Percentiles rank a stretch among this genome's conserved stretches.
Conservation (phyloP, 64 coral and sea anemone species). For the Acropora tenuis region DNA sequence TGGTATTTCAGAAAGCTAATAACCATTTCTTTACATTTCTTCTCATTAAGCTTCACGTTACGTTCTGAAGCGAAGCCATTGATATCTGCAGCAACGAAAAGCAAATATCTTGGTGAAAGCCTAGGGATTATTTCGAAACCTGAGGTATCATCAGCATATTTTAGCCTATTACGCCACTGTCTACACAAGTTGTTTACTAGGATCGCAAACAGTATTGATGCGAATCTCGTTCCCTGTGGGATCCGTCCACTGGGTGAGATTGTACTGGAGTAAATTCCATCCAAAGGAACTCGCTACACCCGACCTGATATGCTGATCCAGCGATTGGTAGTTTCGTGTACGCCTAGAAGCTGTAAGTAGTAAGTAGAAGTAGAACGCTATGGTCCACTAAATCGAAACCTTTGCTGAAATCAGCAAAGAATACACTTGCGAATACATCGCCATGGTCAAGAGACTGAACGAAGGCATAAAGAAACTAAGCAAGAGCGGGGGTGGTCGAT, state of each 20-base stretch:
- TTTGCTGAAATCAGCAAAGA: slow-evolving; percentile 54
- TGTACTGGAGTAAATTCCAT: too few species aligned
- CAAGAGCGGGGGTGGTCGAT: slow-evolving; percentile 53
- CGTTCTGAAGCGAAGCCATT: neutral
- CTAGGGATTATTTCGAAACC: neutral
- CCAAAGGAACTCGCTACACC: too few species aligned
- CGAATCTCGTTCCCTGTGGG: slow-evolving; percentile 4
- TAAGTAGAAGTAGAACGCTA: slow-evolving; percentile 22
- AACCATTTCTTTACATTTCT: too few species aligned
- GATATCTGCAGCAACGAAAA: neutral
- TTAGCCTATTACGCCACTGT: neutral
- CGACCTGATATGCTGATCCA: neutral
- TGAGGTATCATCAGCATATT: neutral
- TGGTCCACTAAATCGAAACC: slow-evolving; percentile 32
- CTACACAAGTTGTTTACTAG: neutral
- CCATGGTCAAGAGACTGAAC: slow-evolving; percentile 52
- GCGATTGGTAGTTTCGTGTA: neutral
- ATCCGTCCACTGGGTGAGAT: neutral
- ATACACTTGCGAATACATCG: slow-evolving; percentile 41
- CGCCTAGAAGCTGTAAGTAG: slow-evolving; percentile 16
- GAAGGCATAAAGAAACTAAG: slow-evolving; percentile 56
- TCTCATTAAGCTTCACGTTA: too few species aligned
- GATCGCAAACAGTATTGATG: neutral
- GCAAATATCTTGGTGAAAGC: neutral
- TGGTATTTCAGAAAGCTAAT: too few species aligned